Base-by-base conservation (phyloP, 37 sponge, comb jelly and placozoan genomes). In the Diacarnus erythraeanus region DNA sequence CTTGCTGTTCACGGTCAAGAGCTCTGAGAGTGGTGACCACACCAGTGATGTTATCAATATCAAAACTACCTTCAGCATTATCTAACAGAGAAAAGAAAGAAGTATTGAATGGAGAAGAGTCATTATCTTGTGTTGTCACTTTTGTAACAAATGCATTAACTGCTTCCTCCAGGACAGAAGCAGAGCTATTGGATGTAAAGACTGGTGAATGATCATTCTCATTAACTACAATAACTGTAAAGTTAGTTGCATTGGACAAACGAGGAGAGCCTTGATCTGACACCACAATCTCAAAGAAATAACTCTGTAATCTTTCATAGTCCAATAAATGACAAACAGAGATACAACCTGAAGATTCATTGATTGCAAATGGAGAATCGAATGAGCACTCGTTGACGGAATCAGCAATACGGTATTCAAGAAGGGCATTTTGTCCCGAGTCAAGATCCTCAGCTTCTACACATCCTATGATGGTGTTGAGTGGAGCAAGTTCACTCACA, bases 191-290 rank as follows among this genome's bases (percentile, higher is more conserved):
- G 4, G 84, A 67, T 3, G 64, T 74, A 34, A 87, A 71, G 5
- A 75, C 69, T 26, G 95, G 95, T 18, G 38, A 36, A 34, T 94
- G 83, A 78, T 91, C 91, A 67, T 94, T 94, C n/a, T 87, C 88
- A 71, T 94, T 88, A 4, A 67, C 21, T 3, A 94, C 80, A 12
- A 30, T 51, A 0, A 91, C 76, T n/a, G 63, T 79, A n/a, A 94
- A 33, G 31, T 43, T 85, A 4, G 59, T 77, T 38, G 29, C 29
- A 37, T 37, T 77, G 43, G 38, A 43, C 23, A 76, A 41, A 1
- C 5, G 15, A 41, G 81, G 84, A 31, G 37, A 59, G 25, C 87
- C 88, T 47, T 21, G 22, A 67, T 94, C 95, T 51, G 74, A 67
- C 18, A 81, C 89, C 20, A 69, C 51, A 29, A 89, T 66, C 23